Percentiles rank a stretch among this genome's conserved stretches.
Evolutionary conservation across 53 echinoderm and acorn worm species (phyloP).

Genomic region (Mesocentrotus franciscanus): DNA sequence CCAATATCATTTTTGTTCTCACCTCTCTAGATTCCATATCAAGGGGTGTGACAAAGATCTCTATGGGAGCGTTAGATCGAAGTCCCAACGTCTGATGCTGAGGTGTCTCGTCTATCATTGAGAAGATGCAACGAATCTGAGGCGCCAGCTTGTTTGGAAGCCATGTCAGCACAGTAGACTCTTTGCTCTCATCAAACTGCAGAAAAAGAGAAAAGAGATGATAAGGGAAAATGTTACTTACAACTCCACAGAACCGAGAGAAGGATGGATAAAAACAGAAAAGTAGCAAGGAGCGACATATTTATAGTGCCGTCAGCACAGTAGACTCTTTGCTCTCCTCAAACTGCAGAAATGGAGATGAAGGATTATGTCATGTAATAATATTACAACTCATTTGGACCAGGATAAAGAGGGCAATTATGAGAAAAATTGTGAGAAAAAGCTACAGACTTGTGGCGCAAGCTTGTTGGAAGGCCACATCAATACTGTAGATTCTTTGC

Average conservation of each 20-base stretch:
- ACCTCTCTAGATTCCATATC: conserved; percentile 87
- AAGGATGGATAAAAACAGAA: background rate
- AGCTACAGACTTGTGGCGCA: conserved; percentile 76
- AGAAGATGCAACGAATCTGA: conserved; percentile 86
- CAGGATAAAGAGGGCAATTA: background rate
- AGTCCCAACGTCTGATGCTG: conserved; percentile 76
- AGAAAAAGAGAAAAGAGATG: background rate
- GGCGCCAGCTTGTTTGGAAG: conserved; percentile 81
- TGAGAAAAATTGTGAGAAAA: conserved; percentile 73
- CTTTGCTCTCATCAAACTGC: conserved; percentile 89
- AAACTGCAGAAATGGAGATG: conserved; percentile 79
- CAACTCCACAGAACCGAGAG: no score
- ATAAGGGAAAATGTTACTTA: background rate
- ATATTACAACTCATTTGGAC: background rate
- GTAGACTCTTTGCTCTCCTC: conserved; percentile 84
- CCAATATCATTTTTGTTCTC: background rate
- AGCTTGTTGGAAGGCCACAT: conserved; percentile 82
- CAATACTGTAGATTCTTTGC: conserved; percentile 75
- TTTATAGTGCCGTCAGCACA: conserved; percentile 77
- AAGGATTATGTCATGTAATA: conserved; percentile 71
- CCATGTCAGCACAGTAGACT: conserved; percentile 83
- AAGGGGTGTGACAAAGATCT: conserved; percentile 83
- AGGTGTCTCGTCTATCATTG: conserved; percentile 87
- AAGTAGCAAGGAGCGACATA: conserved; percentile 63
- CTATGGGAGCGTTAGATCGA: conserved; percentile 72